These are phyloP conservation scores for Ophion ventricosus DNA, from an alignment of 2,888 invertebrate genomes.

Conservation along the genomic window DNA sequence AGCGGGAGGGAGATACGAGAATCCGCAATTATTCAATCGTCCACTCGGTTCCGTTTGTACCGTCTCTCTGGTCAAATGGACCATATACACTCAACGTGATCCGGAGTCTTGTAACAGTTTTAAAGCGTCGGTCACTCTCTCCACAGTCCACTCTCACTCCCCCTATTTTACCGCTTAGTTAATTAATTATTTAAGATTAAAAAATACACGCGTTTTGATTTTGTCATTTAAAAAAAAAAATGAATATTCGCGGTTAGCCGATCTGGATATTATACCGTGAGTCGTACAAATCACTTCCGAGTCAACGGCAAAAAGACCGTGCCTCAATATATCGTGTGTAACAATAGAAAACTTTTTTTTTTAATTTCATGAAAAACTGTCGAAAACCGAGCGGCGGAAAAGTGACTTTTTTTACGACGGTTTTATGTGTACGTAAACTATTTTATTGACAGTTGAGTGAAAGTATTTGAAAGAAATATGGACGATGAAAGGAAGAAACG, in stretches of 20 bases:
- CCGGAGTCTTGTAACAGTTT: constrained; percentile 63
- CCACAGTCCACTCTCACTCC: constrained; percentile 27
- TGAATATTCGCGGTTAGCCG: constrained; percentile 1
- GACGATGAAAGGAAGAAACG: constrained; percentile 65
- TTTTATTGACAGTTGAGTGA: not conserved
- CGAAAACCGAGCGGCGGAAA: not conserved
- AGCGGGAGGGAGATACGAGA: constrained; percentile 66
- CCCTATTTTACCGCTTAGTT: not conserved
- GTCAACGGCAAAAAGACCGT: not conserved
- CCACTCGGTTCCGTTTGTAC: constrained; percentile 71
- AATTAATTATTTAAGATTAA: not conserved
- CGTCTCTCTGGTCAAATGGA: constrained; percentile 62
- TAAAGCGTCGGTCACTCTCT: constrained; percentile 43
- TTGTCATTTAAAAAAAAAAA: no score
- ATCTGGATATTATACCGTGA: not conserved
- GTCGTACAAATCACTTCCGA: not conserved
- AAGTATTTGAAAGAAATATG: constrained; percentile 30
- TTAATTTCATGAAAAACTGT: not conserved
- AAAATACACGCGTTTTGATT: not conserved
- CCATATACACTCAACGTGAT: constrained; percentile 20
- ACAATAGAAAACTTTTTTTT: not conserved
- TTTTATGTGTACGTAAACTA: not conserved
- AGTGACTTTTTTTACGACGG: constrained; percentile 6
- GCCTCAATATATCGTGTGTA: not conserved
- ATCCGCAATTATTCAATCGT: constrained; percentile 81